phyloP scores from a whole-genome alignment of 2,888 invertebrate species.

The Agrilus cyanescens region DNA sequence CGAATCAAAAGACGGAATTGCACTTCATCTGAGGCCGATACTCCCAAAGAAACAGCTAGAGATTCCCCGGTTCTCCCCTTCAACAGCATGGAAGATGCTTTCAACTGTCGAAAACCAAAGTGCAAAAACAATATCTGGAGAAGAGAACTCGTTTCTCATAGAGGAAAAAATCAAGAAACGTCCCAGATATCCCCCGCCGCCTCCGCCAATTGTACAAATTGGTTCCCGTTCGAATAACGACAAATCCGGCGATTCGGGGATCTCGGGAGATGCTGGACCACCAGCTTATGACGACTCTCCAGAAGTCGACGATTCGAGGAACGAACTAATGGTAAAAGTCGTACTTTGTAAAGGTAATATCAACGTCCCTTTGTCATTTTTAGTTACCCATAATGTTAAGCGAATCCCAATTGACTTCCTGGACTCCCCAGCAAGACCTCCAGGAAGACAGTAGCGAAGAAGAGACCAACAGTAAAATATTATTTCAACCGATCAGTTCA shows the following conservation, averaged over 20 bases:
- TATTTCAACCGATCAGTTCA: constrained; percentile 29
- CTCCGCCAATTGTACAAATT: constrained; percentile 36
- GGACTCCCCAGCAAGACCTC: constrained; percentile 84
- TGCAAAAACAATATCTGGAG: constrained; percentile 23
- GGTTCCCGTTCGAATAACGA: constrained; percentile 46
- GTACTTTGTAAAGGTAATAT: neutral
- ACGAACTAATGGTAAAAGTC: constrained; percentile 24
- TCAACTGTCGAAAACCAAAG: constrained; percentile 43
- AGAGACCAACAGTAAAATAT: constrained; percentile 23
- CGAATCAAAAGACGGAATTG: constrained; percentile 47
- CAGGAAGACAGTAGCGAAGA: constrained; percentile 39
- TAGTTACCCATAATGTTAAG: constrained; percentile 9
- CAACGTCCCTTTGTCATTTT: neutral
- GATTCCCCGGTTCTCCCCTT: constrained; percentile 70
- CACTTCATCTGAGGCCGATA: constrained; percentile 63
- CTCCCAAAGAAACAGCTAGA: constrained; percentile 67
- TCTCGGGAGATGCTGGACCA: constrained; percentile 65
- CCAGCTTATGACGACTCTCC: constrained; percentile 41
- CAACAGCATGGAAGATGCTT: constrained; percentile 70
- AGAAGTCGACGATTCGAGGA: constrained; percentile 26
- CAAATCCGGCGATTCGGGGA: constrained; percentile 75
- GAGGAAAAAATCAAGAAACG: constrained; percentile 43
- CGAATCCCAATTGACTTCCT: constrained; percentile 34
- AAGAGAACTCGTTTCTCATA: constrained; percentile 32
- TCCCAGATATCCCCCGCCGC: constrained; percentile 39